phyloP scores from a whole-genome alignment of 2,797 vertebrate species.

The Alfaro cultratus region DNA sequence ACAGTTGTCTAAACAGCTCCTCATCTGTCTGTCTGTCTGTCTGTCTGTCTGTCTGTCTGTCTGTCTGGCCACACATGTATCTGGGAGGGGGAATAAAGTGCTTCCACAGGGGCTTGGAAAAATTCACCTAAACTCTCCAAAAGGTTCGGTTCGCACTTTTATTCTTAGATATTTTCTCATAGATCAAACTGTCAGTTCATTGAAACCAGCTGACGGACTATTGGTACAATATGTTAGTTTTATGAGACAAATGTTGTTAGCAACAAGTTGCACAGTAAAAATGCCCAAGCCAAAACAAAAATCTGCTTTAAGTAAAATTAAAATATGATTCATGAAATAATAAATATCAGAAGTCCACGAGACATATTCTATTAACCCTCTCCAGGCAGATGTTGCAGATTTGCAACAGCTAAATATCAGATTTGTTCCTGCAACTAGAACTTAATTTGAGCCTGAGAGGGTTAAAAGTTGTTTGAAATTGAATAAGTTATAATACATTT shows the following conservation, averaged over 20 bases:
- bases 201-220: no score
- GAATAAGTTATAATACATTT: not conserved
- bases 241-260: not conserved
- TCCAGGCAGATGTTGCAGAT: no score
- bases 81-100: not conserved
- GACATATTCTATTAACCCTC: not conserved
- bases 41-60: slow-evolving; percentile 41
- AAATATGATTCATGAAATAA: not conserved
- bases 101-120: not conserved
- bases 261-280: not conserved
- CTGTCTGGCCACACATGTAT: not conserved
- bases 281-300: not conserved
- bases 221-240: not conserved
- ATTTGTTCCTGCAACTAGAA: no score
- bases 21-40: slow-evolving; percentile 38
- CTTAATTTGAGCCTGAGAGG: no score
- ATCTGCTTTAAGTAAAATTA: not conserved
- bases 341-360: not conserved
- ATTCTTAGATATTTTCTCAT: not conserved
- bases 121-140: not conserved
- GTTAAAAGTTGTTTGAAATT: not conserved
- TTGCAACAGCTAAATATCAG: no score
- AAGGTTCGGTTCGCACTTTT: not conserved
- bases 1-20: slow-evolving; percentile 72
- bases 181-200: not conserved